Base-by-base conservation (phyloP, 1,140 invertebrate genomes). In the Penaeus japonicus region DNA sequence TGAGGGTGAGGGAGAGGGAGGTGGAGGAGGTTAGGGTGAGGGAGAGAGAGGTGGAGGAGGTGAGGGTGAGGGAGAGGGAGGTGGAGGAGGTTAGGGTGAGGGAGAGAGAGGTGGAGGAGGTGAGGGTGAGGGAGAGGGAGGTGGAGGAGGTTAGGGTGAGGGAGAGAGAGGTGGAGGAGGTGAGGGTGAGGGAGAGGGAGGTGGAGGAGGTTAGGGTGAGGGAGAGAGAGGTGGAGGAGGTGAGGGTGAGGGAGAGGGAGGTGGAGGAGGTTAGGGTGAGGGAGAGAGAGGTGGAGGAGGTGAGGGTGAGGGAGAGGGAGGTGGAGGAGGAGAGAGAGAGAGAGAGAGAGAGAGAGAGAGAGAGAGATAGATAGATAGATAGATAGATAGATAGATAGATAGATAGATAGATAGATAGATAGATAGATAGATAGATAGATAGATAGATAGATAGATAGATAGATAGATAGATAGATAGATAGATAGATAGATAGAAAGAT, bases 71-170 rank as follows among this genome's bases (percentile, higher is more conserved):
- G 2, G 17, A 30, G n/a, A 82, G 2, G 32, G 53, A 30, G 22
- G 32, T 4, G 32, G 80, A 84, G 81, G 70, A 62, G 70, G 81
- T 65, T 57, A 84, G 81, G 70, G 81, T 65, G 81, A 83, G 81
- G 65, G 81, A 83, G 81, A 83, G 81, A 84, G 81, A 84, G 59
- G 39, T 57, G 65, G 81, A 84, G 81, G 65, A 57, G 65, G 81
- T 65, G 81, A 84, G 81, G 35, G 59, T 35, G 57, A 84, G 57
- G 65, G 59, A 65, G 81, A 65, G 81, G 65, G 81, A 65, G 81
- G 65, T 24, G 35, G 57, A 65, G 53, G 17, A 12, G n/a, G 22
- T 15, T 24, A n/a, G n/a, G 1, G 53, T 27, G 32, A 18, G 12
- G 7, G n/a, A 22, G 35, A 80, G 24, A 24, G 18, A 39, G 35